phyloP scores from a whole-genome alignment of 1,140 invertebrate species.

The Brachionus rotundiformis region DNA sequence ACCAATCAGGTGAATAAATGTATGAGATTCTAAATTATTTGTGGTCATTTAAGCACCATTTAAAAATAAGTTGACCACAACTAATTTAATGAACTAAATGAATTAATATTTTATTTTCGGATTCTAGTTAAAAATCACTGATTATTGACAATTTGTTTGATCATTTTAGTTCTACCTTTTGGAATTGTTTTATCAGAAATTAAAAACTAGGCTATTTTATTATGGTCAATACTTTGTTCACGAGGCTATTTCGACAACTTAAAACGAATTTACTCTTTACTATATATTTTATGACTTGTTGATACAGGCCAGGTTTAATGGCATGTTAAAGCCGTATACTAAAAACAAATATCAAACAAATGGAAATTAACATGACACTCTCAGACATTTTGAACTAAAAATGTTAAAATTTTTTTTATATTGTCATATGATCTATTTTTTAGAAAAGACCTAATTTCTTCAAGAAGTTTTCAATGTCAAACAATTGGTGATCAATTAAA shows the following conservation, averaged over 20 bases:
- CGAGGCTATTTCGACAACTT: conserved; percentile 16
- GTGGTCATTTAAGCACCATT: neutral
- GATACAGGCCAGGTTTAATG: conserved; percentile 9
- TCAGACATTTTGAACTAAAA: conserved; percentile 34
- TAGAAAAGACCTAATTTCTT: neutral
- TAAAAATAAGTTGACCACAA: conserved; percentile 6
- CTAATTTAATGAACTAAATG: conserved; percentile 28
- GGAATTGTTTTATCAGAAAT: conserved; percentile 23
- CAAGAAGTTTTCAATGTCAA: conserved; percentile 26
- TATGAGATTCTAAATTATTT: neutral
- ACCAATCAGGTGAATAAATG: conserved; percentile 21
- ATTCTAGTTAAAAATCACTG: conserved; percentile 18
- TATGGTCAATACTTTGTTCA: conserved; percentile 5
- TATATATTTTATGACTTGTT: conserved; percentile 21
- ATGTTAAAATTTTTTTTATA: neutral
- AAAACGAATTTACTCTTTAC: conserved; percentile 10
- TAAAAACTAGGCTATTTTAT: conserved; percentile 37
- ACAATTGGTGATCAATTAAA: conserved; percentile 31
- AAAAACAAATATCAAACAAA: conserved; percentile 40
- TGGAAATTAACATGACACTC: conserved; percentile 3
- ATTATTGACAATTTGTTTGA: conserved; percentile 29
- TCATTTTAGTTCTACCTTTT: neutral
- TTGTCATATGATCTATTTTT: conserved; percentile 35
- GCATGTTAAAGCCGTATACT: neutral
- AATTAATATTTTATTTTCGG: neutral